phyloP scores from a whole-genome alignment of 2,113 vertebrate species.

The Perognathus longimembris region DNA sequence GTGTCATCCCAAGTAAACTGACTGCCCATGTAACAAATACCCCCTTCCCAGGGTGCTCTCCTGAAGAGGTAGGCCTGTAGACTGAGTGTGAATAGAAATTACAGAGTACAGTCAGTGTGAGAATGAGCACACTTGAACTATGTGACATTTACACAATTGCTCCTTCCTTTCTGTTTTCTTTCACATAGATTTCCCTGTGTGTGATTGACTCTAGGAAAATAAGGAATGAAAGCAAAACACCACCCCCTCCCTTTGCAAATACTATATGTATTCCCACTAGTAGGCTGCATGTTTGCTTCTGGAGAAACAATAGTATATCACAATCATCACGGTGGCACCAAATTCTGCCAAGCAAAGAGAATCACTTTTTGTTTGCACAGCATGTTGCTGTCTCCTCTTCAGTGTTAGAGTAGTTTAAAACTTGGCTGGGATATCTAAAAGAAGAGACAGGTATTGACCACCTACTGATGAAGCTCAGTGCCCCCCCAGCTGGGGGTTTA shows the following conservation, averaged over 20 bases:
- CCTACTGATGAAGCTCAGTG: not conserved
- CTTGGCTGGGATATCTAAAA: not conserved
- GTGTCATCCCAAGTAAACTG: not conserved
- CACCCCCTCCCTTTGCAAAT: too few species aligned
- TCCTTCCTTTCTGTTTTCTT: conserved; percentile 32
- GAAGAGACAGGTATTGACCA: not conserved
- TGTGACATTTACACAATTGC: not conserved
- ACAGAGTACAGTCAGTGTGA: not conserved
- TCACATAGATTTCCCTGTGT: not conserved
- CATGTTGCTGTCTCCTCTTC: not conserved
- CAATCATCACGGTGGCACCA: not conserved
- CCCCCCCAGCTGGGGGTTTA: not conserved
- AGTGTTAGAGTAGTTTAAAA: not conserved
- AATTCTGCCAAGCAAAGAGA: not conserved
- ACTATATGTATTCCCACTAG: not conserved
- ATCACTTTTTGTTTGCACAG: not conserved
- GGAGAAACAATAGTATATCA: not conserved
- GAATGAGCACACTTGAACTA: not conserved
- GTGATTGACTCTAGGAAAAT: conserved; percentile 21
- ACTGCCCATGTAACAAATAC: not conserved
- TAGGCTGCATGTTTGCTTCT: not conserved
- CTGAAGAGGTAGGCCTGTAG: not conserved
- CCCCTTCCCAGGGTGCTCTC: too few species aligned
- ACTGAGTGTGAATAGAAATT: not conserved
- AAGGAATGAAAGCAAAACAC: not conserved